Evolutionary conservation across 2,888 invertebrate genomes (phyloP).

Genomic region (Orchesella flavescens): DNA sequence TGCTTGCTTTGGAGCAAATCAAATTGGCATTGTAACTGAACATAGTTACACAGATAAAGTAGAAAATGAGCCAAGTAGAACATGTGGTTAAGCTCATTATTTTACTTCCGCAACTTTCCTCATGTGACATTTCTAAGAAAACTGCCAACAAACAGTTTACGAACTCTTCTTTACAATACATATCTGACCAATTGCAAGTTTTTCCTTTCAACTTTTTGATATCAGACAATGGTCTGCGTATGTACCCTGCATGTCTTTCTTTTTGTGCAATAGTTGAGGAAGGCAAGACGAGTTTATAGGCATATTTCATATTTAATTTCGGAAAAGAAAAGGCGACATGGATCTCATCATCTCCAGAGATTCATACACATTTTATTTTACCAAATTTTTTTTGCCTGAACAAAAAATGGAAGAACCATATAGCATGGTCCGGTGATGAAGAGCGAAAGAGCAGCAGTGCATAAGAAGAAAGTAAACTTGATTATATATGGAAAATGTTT

Average conservation of each 20-base stretch:
- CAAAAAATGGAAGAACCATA: conserved; percentile 21
- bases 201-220: conserved; percentile 52
- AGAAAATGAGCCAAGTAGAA: conserved; percentile 40
- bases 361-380: conserved; percentile 40
- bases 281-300: conserved; percentile 27
- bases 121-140: conserved; percentile 53
- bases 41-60: conserved; percentile 27
- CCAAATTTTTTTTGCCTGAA: conserved; percentile 24
- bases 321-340: conserved; percentile 35
- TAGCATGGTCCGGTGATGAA: conserved; percentile 25
- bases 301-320: conserved; percentile 57
- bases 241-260: neutral
- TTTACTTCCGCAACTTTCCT: conserved; percentile 57
- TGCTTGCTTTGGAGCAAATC: neutral
- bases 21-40: conserved; percentile 8
- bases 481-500: conserved; percentile 29
- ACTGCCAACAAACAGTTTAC: conserved; percentile 54
- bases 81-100: conserved; percentile 59
- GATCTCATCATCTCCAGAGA: conserved; percentile 39
- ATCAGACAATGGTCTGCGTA: conserved; percentile 8
- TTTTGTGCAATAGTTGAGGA: conserved; percentile 1
- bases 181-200: conserved; percentile 48
- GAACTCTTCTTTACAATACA: conserved; percentile 29
- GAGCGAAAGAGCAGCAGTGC: conserved; percentile 26
- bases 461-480: conserved; percentile 30